A percentile compares a stretch with the other conserved stretches of the same genome.
Conservation (phyloP, 2,888 invertebrate genomes). For the Agrypnus murinus region DNA sequence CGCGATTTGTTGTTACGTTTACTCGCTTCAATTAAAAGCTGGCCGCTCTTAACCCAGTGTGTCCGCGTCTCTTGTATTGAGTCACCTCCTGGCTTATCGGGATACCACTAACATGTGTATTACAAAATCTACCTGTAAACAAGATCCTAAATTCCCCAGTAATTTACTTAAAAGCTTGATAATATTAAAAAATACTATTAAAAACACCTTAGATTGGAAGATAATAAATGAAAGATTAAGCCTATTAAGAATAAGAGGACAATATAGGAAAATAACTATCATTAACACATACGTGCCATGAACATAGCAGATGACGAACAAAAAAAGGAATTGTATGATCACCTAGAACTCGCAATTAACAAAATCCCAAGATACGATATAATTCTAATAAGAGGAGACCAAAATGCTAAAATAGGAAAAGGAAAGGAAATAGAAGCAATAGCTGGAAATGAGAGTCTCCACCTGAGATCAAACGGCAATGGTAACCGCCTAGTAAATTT, state of each 20-base stretch:
- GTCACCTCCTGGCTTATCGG: too few species aligned
- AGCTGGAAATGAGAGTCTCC: conserved; percentile 12
- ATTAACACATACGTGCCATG: conserved; percentile 6
- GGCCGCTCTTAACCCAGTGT: too few species aligned
- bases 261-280: background rate
- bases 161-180: too few species aligned
- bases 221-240: conserved; percentile 20
- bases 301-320: background rate
- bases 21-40: too few species aligned
- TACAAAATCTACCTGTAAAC: too few species aligned
- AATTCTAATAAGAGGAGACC: conserved; percentile 6
- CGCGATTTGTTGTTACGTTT: too few species aligned
- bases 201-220: conserved; percentile 14
- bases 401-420: too few species aligned
- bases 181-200: too few species aligned
- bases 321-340: background rate
- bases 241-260: conserved; percentile 12
- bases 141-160: too few species aligned
- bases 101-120: too few species aligned
- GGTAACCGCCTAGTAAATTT: conserved; percentile 12
- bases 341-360: conserved; percentile 13
- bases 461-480: conserved; percentile 9
- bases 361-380: conserved; percentile 3
- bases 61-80: too few species aligned
- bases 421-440: conserved; percentile 1